Evolutionary conservation across 1,140 invertebrate genomes (phyloP).

Genomic region (Hyles vespertilio): DNA sequence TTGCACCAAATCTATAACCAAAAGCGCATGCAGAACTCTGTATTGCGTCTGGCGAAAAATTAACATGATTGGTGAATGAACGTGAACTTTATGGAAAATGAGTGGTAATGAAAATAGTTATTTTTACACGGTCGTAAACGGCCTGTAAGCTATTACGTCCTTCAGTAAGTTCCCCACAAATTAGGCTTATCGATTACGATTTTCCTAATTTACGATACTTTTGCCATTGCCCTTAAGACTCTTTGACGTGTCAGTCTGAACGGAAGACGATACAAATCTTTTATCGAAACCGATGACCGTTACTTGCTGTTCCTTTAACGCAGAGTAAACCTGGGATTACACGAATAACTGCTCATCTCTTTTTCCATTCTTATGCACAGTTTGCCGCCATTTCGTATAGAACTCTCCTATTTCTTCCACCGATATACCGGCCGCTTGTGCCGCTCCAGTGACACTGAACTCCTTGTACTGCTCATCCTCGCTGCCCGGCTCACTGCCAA

Average conservation of each 20-base stretch:
- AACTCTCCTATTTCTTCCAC: constrained; percentile 67
- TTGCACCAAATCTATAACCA: too few relatives aligned
- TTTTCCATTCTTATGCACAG: constrained; percentile 63
- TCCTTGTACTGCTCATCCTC: constrained; percentile 61
- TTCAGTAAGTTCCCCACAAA: background rate
- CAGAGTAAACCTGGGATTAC: constrained; percentile 39
- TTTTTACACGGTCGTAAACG: too few relatives aligned
- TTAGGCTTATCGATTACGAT: constrained; percentile 9
- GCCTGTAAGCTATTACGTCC: too few relatives aligned
- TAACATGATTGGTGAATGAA: too few relatives aligned
- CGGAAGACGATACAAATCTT: constrained; percentile 19
- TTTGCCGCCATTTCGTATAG: constrained; percentile 66
- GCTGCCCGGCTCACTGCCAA: constrained; percentile 48
- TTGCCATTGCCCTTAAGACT: background rate
- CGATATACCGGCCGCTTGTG: constrained; percentile 60
- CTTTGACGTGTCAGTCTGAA: constrained; percentile 15
- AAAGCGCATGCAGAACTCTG: too few relatives aligned
- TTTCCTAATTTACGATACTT: constrained; percentile 1
- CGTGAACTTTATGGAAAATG: too few relatives aligned
- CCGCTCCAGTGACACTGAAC: constrained; percentile 60
- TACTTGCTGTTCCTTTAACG: constrained; percentile 24
- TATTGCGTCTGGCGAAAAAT: too few relatives aligned
- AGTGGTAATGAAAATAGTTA: too few relatives aligned
- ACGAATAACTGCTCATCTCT: constrained; percentile 55
- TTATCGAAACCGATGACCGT: constrained; percentile 23